A percentile compares a stretch with the other conserved stretches of the same genome.
phyloP scores from a whole-genome alignment of 2,888 invertebrate species.

The Tenthredo notha region DNA sequence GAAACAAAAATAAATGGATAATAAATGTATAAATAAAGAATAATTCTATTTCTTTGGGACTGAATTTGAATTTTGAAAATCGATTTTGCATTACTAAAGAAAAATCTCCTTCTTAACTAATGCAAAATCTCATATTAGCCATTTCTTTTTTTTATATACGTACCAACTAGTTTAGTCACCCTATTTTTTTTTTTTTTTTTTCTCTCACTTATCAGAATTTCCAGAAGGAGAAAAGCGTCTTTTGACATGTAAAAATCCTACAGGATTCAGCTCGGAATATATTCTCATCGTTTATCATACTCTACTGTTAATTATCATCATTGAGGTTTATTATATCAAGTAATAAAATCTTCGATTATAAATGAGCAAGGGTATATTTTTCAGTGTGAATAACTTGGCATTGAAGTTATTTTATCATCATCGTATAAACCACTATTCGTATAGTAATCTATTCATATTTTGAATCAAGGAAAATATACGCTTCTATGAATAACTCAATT shows the following conservation, averaged over 20 bases:
- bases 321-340: neutral
- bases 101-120: neutral
- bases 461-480: neutral
- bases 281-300: neutral
- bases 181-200: no score
- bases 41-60: neutral
- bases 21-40: no score
- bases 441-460: neutral
- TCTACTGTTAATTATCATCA: neutral
- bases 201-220: neutral
- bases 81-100: neutral
- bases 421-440: neutral
- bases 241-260: neutral
- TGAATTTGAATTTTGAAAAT: neutral
- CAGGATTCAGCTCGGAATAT: neutral
- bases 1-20: conserved; percentile 47
- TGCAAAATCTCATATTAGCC: neutral
- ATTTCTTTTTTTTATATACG: neutral
- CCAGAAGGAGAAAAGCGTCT: conserved; percentile 5
- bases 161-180: neutral
- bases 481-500: neutral
- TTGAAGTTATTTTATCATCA: neutral
- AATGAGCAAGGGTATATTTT: neutral
- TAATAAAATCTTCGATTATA: neutral
- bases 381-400: neutral